Evolutionary conservation across 2,113 vertebrate genomes (phyloP), one percentile per base, ranked within the genome.

Genomic region (Zosterops borbonicus): DNA sequence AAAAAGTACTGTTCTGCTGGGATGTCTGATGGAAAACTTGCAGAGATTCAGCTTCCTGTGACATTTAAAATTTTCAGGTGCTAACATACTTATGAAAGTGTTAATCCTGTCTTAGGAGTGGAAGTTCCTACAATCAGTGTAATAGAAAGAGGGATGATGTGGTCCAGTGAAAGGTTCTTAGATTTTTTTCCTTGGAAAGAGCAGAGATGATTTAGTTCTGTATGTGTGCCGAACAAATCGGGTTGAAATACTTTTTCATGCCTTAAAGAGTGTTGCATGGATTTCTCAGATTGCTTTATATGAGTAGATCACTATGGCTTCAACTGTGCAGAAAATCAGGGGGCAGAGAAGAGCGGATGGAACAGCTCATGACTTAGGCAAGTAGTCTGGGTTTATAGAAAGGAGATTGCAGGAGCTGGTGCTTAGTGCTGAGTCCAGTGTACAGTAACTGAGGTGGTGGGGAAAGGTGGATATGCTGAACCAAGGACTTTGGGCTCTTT

Each of bases 261-360:
- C 50, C n/a, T 70, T 82, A 52, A 63, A 82, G 44, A 53, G 42
- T 53, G 18, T 39, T 63, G 7, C 14, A 47, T 8, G 8, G 11
- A 3, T 75, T 59, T 52, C 29, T 86, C 60, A 52, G n/a, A 20
- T 56, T 87, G 19, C 52, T 87, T 71, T 73, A 4, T 55, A 4
- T 0, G 3, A 84, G 52, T 19, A 70, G 27, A 74, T 16, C 0
- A 0, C 70, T 83, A 24, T 0, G 1, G 24, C 20, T 91, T 82
- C 46, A 87, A 9, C 35, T 68, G 12, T 74, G 60, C 31, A 62
- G 83, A 58, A 79, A 69, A 69, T 56, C 23, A 23, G n/a, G 53
- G 28, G 9, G 11, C 4, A 39, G 22, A 64, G 70, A 77, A 63
- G 8, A 20, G 47, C 64, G 22, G 19, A n/a, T 42, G 59, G 53